Evolutionary conservation across 2,113 vertebrate species (phyloP).

Genomic region (Tretioscincus oriximinensis): DNA sequence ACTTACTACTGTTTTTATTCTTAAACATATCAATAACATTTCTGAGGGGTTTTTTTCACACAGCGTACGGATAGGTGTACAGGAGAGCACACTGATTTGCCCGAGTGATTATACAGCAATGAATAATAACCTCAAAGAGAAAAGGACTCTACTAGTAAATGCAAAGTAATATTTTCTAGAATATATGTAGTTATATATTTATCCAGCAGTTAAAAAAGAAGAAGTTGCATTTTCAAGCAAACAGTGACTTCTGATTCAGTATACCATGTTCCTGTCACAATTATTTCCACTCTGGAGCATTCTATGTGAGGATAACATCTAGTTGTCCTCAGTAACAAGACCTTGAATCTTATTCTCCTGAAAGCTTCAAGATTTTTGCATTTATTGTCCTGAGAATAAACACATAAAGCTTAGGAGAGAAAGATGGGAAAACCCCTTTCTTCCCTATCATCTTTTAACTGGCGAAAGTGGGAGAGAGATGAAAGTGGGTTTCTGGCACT

Average conservation of each 20-base stretch:
- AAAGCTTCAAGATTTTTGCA: no score
- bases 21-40: constrained; percentile 64
- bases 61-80: constrained; percentile 48
- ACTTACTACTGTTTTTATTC: constrained; percentile 65
- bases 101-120: constrained; percentile 57
- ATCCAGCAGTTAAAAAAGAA: constrained; percentile 6
- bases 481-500: no score
- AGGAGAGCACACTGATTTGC: constrained; percentile 68
- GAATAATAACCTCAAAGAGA: constrained; percentile 63
- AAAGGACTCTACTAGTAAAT: constrained; percentile 48
- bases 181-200: constrained; percentile 28
- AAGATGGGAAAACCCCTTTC: no score
- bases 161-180: constrained; percentile 48
- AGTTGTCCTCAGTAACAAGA: no score
- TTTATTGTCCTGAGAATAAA: no score
- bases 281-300: background rate
- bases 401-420: no score
- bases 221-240: background rate
- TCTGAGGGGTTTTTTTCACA: constrained; percentile 60
- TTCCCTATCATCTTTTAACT: no score
- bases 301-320: background rate
- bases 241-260: background rate
- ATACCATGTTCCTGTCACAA: background rate
- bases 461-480: no score
- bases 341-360: no score